Conservation (phyloP, 2,797 vertebrate genomes). For the Gymnothorax reevesii region DNA sequence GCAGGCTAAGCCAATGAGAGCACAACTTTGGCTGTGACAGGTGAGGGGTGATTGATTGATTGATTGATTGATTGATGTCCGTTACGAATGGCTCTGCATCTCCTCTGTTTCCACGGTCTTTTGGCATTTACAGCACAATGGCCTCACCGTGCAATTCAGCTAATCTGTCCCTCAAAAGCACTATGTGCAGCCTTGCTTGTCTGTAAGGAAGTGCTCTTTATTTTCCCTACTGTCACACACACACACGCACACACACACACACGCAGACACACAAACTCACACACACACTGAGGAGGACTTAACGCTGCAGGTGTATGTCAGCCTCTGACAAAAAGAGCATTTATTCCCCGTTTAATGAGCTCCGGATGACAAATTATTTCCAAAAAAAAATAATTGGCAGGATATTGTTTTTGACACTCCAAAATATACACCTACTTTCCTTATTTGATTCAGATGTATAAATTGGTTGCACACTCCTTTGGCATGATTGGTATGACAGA, state of each 20-base stretch:
- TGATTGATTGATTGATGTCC: conserved; percentile 51
- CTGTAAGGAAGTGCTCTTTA: conserved; percentile 44
- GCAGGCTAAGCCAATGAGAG: conserved; percentile 48
- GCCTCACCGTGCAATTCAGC: conserved; percentile 43
- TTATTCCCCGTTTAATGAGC: conserved; percentile 76
- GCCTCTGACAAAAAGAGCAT: conserved; percentile 80
- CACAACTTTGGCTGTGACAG: conserved; percentile 54
- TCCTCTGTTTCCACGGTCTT: neutral
- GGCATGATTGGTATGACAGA: neutral
- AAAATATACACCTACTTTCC: conserved; percentile 62
- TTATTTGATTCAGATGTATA: conserved; percentile 61
- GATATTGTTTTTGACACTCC: conserved; percentile 69
- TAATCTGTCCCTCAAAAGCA: conserved; percentile 49
- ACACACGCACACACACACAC: no score
- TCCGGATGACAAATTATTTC: conserved; percentile 81
- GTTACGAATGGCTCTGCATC: neutral
- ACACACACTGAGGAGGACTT: no score
- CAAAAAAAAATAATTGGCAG: conserved; percentile 68
- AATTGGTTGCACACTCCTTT: conserved; percentile 46
- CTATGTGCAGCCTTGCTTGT: conserved; percentile 41
- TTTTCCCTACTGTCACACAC: no score
- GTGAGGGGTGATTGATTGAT: conserved; percentile 56
- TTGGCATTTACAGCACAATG: neutral
- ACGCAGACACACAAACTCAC: no score
- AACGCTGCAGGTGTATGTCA: conserved; percentile 70